A percentile compares a stretch with the other conserved stretches of the same genome.
These are phyloP conservation scores for Lamellibrachia satsuma DNA, from an alignment of 2,888 invertebrate genomes.

Conservation along the genomic window DNA sequence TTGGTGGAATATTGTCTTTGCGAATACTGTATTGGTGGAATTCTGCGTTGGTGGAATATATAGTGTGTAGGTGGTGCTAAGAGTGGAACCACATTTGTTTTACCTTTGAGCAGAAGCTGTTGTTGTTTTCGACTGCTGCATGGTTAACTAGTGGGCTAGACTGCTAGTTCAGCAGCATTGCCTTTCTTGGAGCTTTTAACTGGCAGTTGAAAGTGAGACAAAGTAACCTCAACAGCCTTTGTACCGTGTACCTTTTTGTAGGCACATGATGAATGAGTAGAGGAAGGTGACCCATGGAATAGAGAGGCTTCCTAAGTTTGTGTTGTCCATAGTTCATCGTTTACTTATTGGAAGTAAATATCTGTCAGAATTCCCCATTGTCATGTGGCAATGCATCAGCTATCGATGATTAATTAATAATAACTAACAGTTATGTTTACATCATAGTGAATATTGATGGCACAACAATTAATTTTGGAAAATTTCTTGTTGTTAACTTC, in stretches of 20 bases:
- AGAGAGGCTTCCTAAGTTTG: not conserved
- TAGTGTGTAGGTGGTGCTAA: not conserved
- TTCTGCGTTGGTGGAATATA: not conserved
- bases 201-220: not conserved
- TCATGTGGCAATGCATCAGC: no score
- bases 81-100: not conserved
- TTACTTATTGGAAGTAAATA: not conserved
- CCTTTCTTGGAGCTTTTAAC: not conserved
- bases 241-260: no score
- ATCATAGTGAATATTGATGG: no score
- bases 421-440: not conserved
- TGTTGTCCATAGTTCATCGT: not conserved
- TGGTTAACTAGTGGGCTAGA: not conserved
- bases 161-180: not conserved
- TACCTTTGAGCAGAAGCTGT: not conserved
- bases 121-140: not conserved
- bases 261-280: not conserved
- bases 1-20: no score
- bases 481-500: no score
- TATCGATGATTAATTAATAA: not conserved
- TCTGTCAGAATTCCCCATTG: not conserved
- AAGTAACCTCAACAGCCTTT: no score
- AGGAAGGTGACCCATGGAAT: not conserved
- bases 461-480: no score
- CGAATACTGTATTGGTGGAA: not conserved